Base-by-base conservation (phyloP, 2,888 invertebrate species). In the Clitarchus hookeri region DNA sequence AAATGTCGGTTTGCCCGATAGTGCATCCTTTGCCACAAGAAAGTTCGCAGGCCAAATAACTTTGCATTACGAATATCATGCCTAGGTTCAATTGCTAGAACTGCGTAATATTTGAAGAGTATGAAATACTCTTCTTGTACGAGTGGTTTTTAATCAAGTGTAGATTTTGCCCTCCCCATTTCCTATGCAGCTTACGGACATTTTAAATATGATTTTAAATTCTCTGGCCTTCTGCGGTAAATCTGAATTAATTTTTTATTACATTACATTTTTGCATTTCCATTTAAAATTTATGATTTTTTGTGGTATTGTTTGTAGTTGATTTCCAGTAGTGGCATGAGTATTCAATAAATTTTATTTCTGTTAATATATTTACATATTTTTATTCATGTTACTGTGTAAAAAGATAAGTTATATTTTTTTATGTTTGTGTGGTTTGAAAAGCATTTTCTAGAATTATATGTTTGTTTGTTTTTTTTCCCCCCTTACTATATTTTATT, bases 1-100 rank as follows among this genome's bases (percentile, higher is more conserved):
- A 82, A 82, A 82, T 82, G 82, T 82, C 82, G 23, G 82, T 82
- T 13, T 82, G 82, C 27, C 82, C 82, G 23, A 82, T 82, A 27
- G 36, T 82, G 36, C 82, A 82, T 12, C 82, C 82, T 27, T 44
- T 82, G 19, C 82, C 82, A 36, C 36, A 82, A 82, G 82, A 82
- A 16, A 82, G 11, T 26, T 82, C 82, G n/a, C 36, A 82, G 9
- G n/a, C 27, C 27, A 82, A 82, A 82, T 82, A 82, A 82, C 65
- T 85, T 86, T 53, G 23, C 54, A 53, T 53, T 86, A 8, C 53
- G 19, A 53, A 19, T 65, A 65, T 65, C n/a, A 65, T 23, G 19
- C n/a, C 65, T 65, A 65, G 65, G 11, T 65, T 65, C 8, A 65
- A 65, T 65, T 65, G 65, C 65, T 16, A 6, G 23, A 65, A 65